A percentile compares a stretch with the other conserved stretches of the same genome.
Conservation (phyloP, 2,888 invertebrate genomes). For the Fabriciana adippe region DNA sequence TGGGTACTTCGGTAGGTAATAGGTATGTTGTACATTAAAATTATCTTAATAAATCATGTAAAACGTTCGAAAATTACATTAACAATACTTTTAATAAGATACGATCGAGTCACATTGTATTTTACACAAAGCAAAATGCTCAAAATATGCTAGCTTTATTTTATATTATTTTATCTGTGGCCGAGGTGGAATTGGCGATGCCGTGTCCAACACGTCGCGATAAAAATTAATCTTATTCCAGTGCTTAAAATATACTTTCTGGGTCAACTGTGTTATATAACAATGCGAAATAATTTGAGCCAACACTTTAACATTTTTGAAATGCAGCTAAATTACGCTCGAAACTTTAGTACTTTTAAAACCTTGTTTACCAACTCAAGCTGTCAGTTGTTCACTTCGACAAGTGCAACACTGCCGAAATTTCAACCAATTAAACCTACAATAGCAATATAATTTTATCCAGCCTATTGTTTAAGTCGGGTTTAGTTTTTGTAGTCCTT, state of each 20-base stretch:
- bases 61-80: constrained; percentile 13
- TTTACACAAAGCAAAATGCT: constrained; percentile 14
- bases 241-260: constrained; percentile 36
- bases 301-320: constrained; percentile 40
- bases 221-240: constrained; percentile 38
- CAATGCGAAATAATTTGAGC: constrained; percentile 39
- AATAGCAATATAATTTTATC: constrained; percentile 35
- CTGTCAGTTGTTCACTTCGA: constrained; percentile 39
- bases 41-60: background rate
- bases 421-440: constrained; percentile 37
- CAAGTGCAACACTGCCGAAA: constrained; percentile 39
- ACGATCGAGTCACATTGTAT: background rate
- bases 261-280: constrained; percentile 36
- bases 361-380: constrained; percentile 40
- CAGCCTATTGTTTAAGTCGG: constrained; percentile 25
- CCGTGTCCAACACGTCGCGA: constrained; percentile 34
- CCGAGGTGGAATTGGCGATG: constrained; percentile 28
- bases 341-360: constrained; percentile 39
- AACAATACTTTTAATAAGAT: background rate
- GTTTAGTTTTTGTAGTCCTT: constrained; percentile 22
- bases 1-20: constrained; percentile 4
- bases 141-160: constrained; percentile 19
- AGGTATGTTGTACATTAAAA: background rate
- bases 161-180: constrained; percentile 29
- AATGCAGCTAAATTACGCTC: constrained; percentile 39